Base-by-base conservation (phyloP, 1,140 invertebrate genomes). In the Halictus rubicundus region DNA sequence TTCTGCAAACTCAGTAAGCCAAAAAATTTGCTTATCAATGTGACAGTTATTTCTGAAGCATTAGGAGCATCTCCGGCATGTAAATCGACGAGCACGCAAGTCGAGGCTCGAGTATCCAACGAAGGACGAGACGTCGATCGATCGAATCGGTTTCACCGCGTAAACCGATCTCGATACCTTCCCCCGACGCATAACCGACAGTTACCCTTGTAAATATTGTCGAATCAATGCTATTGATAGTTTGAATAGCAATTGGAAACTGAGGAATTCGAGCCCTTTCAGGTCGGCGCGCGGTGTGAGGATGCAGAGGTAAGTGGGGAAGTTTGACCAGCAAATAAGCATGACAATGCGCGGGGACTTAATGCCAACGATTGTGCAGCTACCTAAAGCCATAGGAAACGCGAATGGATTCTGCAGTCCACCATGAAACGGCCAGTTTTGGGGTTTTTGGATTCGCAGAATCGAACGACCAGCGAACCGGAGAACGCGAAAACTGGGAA, bases 151-250 rank as follows among this genome's bases (percentile, higher is more conserved):
- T 61, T 32, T 61, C 59, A 61, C 60, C 60, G 10, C 9, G 27
- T 32, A 19, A 32, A 25, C 25, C 46, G 7, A 49, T 49, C 46
- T 16, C 10, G 46, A 8, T 10, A 49, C 12, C 46, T 10, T 10
- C 14, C 10, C 14, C 37, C 60, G 12, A 7, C 25, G 27, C 14
- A 37, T 63, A 63, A 63, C 25, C 16, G 27, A 19, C 19, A 27
- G 60, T 63, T 63, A 63, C 16, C 60, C 27, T 63, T 63, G 60
- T 63, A 63, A 63, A 63, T 63, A 63, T 63, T 63, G 27, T 37
- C 27, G 60, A 37, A 37, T 63, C 60, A 27, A 32, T 27, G 27
- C 27, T 19, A 37, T 63, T 32, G 60, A 63, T 63, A 63, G 60
- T 63, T 37, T 32, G 60, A 37, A 37, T 19, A 37, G 60, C 25